These are phyloP conservation scores for Ceratoteleas bidentatus DNA, from an alignment of 1,140 invertebrate genomes.

Conservation along the genomic window DNA sequence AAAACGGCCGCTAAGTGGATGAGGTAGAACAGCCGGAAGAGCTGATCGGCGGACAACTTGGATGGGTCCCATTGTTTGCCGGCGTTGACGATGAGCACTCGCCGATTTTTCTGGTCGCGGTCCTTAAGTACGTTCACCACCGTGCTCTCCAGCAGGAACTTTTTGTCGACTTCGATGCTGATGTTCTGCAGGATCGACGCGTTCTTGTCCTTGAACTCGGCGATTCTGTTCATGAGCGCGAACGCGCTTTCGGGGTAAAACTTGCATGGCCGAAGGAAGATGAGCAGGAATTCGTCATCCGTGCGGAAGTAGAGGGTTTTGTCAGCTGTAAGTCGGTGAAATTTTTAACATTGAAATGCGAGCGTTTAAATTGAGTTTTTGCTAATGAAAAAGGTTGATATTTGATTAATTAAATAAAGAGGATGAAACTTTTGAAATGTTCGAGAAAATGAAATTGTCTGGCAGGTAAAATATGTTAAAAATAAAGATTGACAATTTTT, in stretches of 20 bases:
- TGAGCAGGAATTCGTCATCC: constrained; percentile 88
- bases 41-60: constrained; percentile 85
- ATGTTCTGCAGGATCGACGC: constrained; percentile 84
- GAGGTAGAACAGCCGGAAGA: constrained; percentile 89
- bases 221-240: constrained; percentile 87
- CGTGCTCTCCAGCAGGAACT: constrained; percentile 84
- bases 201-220: constrained; percentile 88
- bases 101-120: constrained; percentile 85
- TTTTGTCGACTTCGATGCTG: constrained; percentile 85
- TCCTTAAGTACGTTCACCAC: constrained; percentile 88
- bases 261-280: constrained; percentile 89
- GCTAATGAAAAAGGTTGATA: neutral
- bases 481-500: too few species aligned
- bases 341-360: neutral
- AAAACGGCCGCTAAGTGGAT: constrained; percentile 88
- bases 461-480: too few species aligned
- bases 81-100: constrained; percentile 83
- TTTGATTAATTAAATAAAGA: too few species aligned
- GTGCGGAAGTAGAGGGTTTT: constrained; percentile 84
- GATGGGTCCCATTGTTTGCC: constrained; percentile 88
- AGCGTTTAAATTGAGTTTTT: neutral
- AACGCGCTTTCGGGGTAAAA: constrained; percentile 90
- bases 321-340: constrained; percentile 76
- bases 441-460: too few species aligned
- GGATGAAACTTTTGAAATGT: too few species aligned